Base-by-base conservation (phyloP, 92 coral and sea anemone genomes). In the Metridium senile region DNA sequence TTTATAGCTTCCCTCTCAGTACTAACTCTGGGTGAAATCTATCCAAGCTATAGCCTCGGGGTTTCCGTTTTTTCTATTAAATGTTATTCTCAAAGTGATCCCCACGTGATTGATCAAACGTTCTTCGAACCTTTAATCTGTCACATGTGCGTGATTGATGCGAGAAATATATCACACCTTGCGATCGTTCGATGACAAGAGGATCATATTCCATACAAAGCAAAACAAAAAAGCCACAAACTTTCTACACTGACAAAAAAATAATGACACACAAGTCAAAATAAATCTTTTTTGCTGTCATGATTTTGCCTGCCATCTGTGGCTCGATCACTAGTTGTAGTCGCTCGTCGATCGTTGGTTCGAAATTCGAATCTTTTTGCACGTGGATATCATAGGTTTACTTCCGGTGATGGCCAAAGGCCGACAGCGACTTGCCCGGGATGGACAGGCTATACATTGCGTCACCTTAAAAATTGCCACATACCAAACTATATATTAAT, bases 361-460 rank as follows among this genome's bases (percentile, higher is more conserved):
- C 17, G 79, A 74, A 74, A 74, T 61, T 13, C 25, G 69, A 58
- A 31, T 17, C 45, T 18, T 19, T 11, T 54, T 17, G 82, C 82
- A 66, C 82, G 82, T 78, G 82, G 54, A 51, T 28, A 30, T 78
- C 82, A 78, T 26, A 66, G 52, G 45, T 30, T 52, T 23, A 56
- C 74, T 67, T 78, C 82, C 82, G 69, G 32, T 68, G 30, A 29
- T 26, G 82, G 81, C 26, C 81, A 76, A 76, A 76, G 73, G 70
- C 62, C 73, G 63, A 76, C 49, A 66, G 22, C 22, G 57, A 65
- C 81, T 47, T 76, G 81, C 62, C 63, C 81, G 33, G 76, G 47
- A 71, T 31, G 76, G 26, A 39, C 6, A 8, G 76, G 30, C 43
- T 1, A 8, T 8, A 43, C 18, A 58, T 71, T 71, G 76, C 76